Evolutionary conservation across 2,888 invertebrate genomes (phyloP), one percentile per base, ranked within the genome.

Genomic region (Gasteruption jaculator): DNA sequence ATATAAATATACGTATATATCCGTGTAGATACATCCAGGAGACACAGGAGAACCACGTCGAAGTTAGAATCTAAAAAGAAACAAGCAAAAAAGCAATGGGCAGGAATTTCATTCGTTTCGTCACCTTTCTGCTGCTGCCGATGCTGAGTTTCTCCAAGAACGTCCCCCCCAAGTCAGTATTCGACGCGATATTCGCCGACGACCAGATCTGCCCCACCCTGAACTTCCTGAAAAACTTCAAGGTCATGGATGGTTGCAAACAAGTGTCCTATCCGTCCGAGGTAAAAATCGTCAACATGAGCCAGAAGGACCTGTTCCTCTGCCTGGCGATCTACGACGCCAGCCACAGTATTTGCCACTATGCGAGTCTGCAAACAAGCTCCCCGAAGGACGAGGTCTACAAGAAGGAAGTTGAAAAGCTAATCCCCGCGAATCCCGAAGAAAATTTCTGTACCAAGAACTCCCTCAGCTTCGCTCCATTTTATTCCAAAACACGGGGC

Each of bases 311-410:
- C 8, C 40, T 12, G 4, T 52, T 52, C 25, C 15, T 62, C n/a
- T 63, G 63, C 26, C 36, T 60, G 4, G 49, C 45, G 12, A 19
- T 61, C 4, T 50, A 57, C 16, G 60, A 57, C 18, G 37, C 49
- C 8, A 31, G 30, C 8, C 36, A 41, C 7, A 49, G 48, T 36
- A 15, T 53, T n/a, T 58, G 58, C 41, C 19, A 38, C n/a, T 46
- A 40, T 11, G 16, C 15, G 21, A 14, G 14, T 32, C 4, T 30
- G 22, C 8, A 22, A 20, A 42, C 10, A 6, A 6, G n/a, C n/a
- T n/a, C n/a, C n/a, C n/a, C n/a, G n/a, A n/a, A n/a, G n/a, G n/a
- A n/a, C n/a, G n/a, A n/a, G n/a, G n/a, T n/a, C n/a, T 16, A 4
- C 5, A 15, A 19, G 6, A 3, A 4, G 4, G 6, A 5, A 12